A percentile compares a stretch with the other conserved stretches of the same genome.
phyloP scores from a whole-genome alignment of 2,797 vertebrate genomes.

The Artibeus lituratus region DNA sequence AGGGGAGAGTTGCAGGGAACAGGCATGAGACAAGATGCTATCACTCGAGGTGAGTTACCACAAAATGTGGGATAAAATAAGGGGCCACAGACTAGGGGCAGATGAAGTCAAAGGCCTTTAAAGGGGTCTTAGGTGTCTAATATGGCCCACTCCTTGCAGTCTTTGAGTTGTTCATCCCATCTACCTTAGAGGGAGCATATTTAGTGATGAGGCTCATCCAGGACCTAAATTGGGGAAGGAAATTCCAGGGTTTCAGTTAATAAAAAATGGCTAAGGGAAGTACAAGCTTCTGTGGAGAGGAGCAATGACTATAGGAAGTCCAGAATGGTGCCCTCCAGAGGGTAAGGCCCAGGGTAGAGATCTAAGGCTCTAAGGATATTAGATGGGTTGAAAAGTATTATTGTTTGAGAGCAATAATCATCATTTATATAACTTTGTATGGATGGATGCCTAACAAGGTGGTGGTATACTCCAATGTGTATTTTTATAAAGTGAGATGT shows the following conservation, averaged over 20 bases:
- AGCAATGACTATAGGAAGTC: not conserved
- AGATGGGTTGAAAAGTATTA: not conserved
- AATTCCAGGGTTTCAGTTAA: not conserved
- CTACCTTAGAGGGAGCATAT: not conserved
- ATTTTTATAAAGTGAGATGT: constrained; percentile 11
- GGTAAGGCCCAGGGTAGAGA: not conserved
- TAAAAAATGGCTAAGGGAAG: not conserved
- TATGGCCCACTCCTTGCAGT: not conserved
- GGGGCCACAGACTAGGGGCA: not conserved
- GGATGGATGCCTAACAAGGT: not conserved
- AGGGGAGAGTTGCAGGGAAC: not conserved
- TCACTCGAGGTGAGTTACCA: not conserved
- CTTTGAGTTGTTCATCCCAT: not conserved
- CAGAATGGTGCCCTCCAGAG: not conserved
- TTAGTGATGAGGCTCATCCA: not conserved
- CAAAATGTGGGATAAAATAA: not conserved
- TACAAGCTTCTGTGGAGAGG: not conserved
- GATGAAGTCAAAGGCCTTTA: not conserved
- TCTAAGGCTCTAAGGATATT: not conserved
- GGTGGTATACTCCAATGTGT: not conserved
- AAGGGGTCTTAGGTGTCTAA: not conserved
- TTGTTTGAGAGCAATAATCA: not conserved
- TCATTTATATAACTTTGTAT: not conserved
- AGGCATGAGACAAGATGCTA: not conserved
- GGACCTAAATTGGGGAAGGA: not conserved